Conservation (phyloP, 2,113 vertebrate species). For the Microcebus murinus region DNA sequence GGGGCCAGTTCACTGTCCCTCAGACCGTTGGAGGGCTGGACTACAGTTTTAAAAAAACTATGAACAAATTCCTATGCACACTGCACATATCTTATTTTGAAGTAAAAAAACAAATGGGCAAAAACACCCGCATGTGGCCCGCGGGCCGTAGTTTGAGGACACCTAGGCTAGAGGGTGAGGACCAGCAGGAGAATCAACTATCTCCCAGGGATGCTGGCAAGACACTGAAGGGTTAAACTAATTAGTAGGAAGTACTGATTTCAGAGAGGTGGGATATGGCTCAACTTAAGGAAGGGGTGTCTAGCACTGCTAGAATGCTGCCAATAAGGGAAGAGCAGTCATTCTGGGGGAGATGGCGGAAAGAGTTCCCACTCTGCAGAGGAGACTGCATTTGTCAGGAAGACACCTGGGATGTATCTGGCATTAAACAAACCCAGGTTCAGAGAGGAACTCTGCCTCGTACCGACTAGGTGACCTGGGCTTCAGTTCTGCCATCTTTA, state of each 20-base stretch:
- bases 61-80: no score
- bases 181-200: not conserved
- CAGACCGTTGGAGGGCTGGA: no score
- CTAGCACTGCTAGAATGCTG: not conserved
- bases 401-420: not conserved
- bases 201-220: not conserved
- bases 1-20: no score
- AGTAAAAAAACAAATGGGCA: no score
- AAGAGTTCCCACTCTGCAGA: not conserved
- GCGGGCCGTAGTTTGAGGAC: no score
- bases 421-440: not conserved
- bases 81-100: no score
- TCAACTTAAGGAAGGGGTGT: not conserved
- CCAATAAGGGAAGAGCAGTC: not conserved
- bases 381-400: not conserved
- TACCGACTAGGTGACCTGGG: not conserved
- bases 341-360: not conserved
- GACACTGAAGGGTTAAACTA: not conserved
- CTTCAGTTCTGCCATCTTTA: not conserved
- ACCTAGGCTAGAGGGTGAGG: not conserved
- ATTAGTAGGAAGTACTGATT: not conserved
- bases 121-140: no score
- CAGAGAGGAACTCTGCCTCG: not conserved
- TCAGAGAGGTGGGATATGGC: not conserved
- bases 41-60: no score